Percentiles rank a stretch among this genome's conserved stretches.
Evolutionary conservation across 2,888 invertebrate genomes (phyloP).

Genomic region (Eumerus sabulonum): DNA sequence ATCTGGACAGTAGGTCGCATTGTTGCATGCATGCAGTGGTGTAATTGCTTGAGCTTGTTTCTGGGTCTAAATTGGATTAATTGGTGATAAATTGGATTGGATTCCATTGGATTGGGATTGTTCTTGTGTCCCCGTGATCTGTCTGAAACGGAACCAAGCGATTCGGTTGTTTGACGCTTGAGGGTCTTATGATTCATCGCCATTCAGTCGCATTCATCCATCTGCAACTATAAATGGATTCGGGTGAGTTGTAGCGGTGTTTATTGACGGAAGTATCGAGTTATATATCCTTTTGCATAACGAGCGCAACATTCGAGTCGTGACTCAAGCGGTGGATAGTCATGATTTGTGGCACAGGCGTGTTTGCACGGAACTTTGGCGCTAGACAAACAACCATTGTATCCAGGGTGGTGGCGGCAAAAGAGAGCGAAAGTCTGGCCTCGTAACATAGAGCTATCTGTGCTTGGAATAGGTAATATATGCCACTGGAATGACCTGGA

Average conservation of each 20-base stretch:
- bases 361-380: slow-evolving; percentile 20
- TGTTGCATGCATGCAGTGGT: slow-evolving; percentile 24
- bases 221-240: background rate
- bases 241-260: slow-evolving; percentile 15
- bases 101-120: slow-evolving; percentile 19
- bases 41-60: slow-evolving; percentile 15
- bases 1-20: slow-evolving; percentile 29
- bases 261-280: slow-evolving; percentile 56
- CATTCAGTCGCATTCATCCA: background rate
- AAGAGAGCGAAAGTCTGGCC: slow-evolving; percentile 37
- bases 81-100: slow-evolving; percentile 52
- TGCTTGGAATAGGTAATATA: background rate
- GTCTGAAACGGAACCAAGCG: too few relatives aligned
- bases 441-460: slow-evolving; percentile 25
- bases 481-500: too few relatives aligned
- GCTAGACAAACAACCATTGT: slow-evolving; percentile 9
- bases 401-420: slow-evolving; percentile 24
- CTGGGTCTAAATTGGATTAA: slow-evolving; percentile 61
- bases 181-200: slow-evolving; percentile 46
- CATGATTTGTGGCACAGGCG: slow-evolving; percentile 47
- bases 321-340: slow-evolving; percentile 52
- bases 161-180: slow-evolving; percentile 6
- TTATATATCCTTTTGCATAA: slow-evolving; percentile 59
- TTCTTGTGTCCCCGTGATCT: too few relatives aligned
- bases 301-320: slow-evolving; percentile 40